Evolutionary conservation across 1,140 invertebrate genomes (phyloP), one percentile per base, ranked within the genome.

Genomic region (Lepidurus couesii): DNA sequence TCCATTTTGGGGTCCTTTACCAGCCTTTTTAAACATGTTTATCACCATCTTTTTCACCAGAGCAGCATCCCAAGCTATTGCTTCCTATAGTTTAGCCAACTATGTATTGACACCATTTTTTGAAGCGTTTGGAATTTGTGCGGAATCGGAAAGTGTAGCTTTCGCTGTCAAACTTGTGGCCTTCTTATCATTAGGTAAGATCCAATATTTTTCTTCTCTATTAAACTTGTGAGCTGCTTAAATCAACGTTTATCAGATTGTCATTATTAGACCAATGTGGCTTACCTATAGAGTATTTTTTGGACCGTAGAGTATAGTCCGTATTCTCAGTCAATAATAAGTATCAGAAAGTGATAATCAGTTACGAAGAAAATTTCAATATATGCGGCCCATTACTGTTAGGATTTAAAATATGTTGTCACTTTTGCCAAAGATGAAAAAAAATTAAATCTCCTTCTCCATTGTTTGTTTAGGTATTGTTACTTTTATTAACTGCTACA

Each of bases 51-150:
- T 86, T 4, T 81, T 87, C 7, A 79, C 84, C 0, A 83, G 82
- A 16, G 86, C 87, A 0, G 83, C 85, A 7, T 74, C 80, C 0
- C 78, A 80, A 34, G 83, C 83, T 10, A 80, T 84, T 4, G 47
- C 42, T 13, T 73, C 80, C 16, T 2, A 78, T 79, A 34, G 43
- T 13, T 81, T 77, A 42, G 73, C 76, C 44, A 92, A 97, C 84
- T 98, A 98, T 84, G 91, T 94, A 34, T 92, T 95, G 13, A 92
- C 95, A 82, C 93, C 95, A 9, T 96, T 97, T 84, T 91, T 94
- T 77, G 88, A 89, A n/a, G 92, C 78, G 21, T 24, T 79, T n/a
- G 8, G 34, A 4, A 44, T 79, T n/a, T 79, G 78, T 16, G 73
- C 13, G 7, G 78, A 79, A 16, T 24, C n/a, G 10, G n/a, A 75